These are phyloP conservation scores for Cololabis saira DNA, from an alignment of 2,113 vertebrate genomes.

Conservation along the genomic window DNA sequence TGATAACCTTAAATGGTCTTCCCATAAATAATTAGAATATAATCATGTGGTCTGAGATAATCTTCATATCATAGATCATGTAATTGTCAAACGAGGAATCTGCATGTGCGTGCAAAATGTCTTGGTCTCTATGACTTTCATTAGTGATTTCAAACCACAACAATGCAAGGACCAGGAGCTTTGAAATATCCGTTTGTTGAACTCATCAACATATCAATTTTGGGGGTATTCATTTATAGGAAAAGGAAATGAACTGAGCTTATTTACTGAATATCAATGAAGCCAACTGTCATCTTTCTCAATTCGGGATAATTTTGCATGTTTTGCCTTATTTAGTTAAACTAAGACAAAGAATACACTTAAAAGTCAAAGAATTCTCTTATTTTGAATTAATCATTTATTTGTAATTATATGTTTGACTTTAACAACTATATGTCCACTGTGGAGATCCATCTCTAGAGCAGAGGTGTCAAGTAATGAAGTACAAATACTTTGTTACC, in stretches of 20 bases:
- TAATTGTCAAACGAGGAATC: slow-evolving; percentile 38
- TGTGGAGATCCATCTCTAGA: slow-evolving; percentile 23
- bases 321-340: no score
- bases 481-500: no score
- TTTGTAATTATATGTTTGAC: background rate
- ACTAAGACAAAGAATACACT: background rate
- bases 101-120: slow-evolving; percentile 43
- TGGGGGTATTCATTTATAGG: background rate
- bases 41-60: slow-evolving; percentile 46
- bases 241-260: no score
- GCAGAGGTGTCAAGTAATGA: no score
- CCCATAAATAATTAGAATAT: slow-evolving; percentile 3
- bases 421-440: background rate
- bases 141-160: slow-evolving; percentile 40
- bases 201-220: background rate
- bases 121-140: slow-evolving; percentile 3
- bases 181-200: slow-evolving; percentile 26
- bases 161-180: slow-evolving; percentile 29
- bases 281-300: no score
- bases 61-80: slow-evolving; percentile 23
- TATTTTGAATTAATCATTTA: background rate
- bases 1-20: background rate
- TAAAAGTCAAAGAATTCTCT: background rate
- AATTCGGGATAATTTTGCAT: no score
- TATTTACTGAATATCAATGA: no score